Percentiles rank a stretch among this genome's conserved stretches.
These are phyloP conservation scores for Shinisaurus crocodilurus DNA, from an alignment of 2,113 vertebrate species.

Conservation along the genomic window DNA sequence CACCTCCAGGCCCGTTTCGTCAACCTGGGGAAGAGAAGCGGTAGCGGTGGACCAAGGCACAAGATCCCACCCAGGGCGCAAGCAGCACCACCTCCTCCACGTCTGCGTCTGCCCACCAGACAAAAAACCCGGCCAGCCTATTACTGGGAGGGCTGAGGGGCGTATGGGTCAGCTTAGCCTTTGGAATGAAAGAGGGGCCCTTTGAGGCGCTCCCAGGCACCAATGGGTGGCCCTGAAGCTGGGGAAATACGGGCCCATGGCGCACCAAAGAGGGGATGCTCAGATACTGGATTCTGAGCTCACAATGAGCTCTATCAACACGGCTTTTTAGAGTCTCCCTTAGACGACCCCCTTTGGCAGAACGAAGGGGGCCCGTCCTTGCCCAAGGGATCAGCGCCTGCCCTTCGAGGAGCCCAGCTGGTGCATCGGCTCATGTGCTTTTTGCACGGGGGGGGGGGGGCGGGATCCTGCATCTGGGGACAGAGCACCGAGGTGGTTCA, in stretches of 20 bases:
- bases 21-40: conserved; percentile 78
- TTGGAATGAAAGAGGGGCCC: background rate
- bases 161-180: too few species aligned
- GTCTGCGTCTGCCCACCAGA: background rate
- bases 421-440: background rate
- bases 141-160: background rate
- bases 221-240: background rate
- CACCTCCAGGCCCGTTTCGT: conserved; percentile 91
- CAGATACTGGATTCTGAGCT: too few species aligned
- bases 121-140: too few species aligned
- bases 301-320: too few species aligned
- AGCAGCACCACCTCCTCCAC: too few species aligned
- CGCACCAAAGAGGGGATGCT: too few species aligned
- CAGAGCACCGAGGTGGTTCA: too few species aligned
- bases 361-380: background rate
- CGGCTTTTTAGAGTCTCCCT: background rate
- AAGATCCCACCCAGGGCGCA: background rate
- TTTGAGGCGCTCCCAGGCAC: rapidly evolving
- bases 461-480: rapidly evolving
- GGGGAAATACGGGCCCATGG: background rate
- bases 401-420: background rate
- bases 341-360: background rate
- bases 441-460: too few species aligned
- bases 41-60: too few species aligned
- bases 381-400: background rate